Conservation (phyloP, 2,113 vertebrate genomes). For the Phasianus colchicus region DNA sequence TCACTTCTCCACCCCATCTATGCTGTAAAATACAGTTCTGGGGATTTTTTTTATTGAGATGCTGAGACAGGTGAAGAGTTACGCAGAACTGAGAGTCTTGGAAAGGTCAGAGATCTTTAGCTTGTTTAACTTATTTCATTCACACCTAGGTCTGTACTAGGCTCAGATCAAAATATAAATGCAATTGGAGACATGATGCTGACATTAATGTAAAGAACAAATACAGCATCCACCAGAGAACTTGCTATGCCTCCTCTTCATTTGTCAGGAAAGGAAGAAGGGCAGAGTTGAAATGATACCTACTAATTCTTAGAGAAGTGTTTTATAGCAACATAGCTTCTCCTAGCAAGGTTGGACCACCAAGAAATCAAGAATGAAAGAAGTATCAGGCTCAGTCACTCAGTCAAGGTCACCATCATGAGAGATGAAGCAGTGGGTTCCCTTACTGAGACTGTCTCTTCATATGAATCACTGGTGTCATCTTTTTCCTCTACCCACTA, state of each 20-base stretch:
- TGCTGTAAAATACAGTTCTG: background rate
- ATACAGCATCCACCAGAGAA: background rate
- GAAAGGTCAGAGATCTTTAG: background rate
- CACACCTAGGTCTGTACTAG: background rate
- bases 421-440: background rate
- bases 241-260: background rate
- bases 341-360: background rate
- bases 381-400: background rate
- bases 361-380: background rate
- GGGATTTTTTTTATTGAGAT: background rate
- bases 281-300: background rate
- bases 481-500: background rate
- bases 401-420: background rate
- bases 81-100: background rate
- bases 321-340: background rate
- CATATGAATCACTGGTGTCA: background rate
- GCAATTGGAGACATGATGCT: background rate
- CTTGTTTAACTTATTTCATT: background rate
- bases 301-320: background rate
- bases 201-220: background rate
- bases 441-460: fast-evolving
- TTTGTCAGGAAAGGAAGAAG: background rate
- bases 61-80: background rate
- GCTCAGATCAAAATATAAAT: background rate
- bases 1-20: background rate